Evolutionary conservation across 2,797 vertebrate species (phyloP).

Genomic region (Sphenodon punctatus): DNA sequence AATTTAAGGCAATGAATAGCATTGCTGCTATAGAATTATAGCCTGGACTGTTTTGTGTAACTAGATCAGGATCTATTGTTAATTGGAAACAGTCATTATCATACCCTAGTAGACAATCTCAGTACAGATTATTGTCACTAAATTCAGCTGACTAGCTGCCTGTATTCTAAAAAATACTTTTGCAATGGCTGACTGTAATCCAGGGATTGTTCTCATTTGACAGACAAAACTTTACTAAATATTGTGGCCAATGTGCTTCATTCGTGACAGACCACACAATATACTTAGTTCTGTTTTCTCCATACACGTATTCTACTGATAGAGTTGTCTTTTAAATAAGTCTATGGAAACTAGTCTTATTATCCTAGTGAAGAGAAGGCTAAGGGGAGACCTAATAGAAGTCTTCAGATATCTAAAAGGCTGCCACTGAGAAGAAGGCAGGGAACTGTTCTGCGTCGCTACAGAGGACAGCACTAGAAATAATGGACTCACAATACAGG

Average conservation of each 20-base stretch:
- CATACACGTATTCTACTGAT: not conserved
- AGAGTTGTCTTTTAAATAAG: not conserved
- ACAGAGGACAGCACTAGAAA: too few species aligned
- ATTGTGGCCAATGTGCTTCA: not conserved
- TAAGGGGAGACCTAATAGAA: too few species aligned
- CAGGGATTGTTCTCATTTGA: not conserved
- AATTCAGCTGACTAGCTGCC: fast-evolving
- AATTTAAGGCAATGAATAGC: fast-evolving
- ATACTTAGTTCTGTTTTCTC: not conserved
- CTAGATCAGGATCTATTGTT: not conserved
- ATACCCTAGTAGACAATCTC: fast-evolving
- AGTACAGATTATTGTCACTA: not conserved
- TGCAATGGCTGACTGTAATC: not conserved
- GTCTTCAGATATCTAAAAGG: too few species aligned
- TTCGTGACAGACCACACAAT: not conserved
- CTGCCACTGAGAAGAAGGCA: too few species aligned
- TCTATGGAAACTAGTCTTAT: not conserved
- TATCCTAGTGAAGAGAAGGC: too few species aligned
- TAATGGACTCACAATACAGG: too few species aligned
- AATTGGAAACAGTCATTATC: not conserved
- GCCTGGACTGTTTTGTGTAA: not conserved
- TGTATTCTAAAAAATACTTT: not conserved
- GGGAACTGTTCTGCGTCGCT: too few species aligned
- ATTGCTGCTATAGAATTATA: not conserved
- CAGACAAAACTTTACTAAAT: not conserved